Evolutionary conservation across 2,888 invertebrate species (phyloP).

Genomic region (Drosophila sordidula): DNA sequence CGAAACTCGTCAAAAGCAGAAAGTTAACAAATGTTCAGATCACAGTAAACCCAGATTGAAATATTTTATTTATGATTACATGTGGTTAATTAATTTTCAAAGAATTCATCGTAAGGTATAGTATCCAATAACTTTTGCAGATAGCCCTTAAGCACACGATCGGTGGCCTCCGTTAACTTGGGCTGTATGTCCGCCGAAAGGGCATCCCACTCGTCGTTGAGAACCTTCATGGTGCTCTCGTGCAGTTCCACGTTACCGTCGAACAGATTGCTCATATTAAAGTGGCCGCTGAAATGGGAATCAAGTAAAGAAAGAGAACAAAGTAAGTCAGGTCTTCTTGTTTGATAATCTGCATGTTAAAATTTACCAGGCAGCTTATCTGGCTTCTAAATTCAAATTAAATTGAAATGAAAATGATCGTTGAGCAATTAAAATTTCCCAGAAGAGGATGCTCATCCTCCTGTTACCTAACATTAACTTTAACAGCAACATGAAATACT

Average conservation of each 20-base stretch:
- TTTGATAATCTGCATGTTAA: no score
- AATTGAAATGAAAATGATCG: no score
- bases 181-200: slow-evolving; percentile 69
- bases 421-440: no score
- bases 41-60: background rate
- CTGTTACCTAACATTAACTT: no score
- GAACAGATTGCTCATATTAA: slow-evolving; percentile 72
- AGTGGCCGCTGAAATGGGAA: slow-evolving; percentile 51
- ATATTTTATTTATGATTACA: background rate
- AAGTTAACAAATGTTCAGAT: background rate
- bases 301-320: no score
- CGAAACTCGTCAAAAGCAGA: no score
- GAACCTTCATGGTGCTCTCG: slow-evolving; percentile 68
- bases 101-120: slow-evolving; percentile 69
- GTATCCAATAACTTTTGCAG: slow-evolving; percentile 49
- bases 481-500: no score
- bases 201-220: slow-evolving; percentile 69
- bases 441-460: no score
- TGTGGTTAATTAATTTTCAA: slow-evolving; percentile 15
- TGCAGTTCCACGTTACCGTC: slow-evolving; percentile 63
- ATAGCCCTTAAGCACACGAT: slow-evolving; percentile 6
- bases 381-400: no score
- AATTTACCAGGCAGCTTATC: no score
- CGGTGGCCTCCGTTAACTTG: slow-evolving; percentile 46
- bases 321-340: no score